A percentile compares a stretch with the other conserved stretches of the same genome.
phyloP scores from a whole-genome alignment of 1,140 invertebrate species.

The Drosophila ambigua region DNA sequence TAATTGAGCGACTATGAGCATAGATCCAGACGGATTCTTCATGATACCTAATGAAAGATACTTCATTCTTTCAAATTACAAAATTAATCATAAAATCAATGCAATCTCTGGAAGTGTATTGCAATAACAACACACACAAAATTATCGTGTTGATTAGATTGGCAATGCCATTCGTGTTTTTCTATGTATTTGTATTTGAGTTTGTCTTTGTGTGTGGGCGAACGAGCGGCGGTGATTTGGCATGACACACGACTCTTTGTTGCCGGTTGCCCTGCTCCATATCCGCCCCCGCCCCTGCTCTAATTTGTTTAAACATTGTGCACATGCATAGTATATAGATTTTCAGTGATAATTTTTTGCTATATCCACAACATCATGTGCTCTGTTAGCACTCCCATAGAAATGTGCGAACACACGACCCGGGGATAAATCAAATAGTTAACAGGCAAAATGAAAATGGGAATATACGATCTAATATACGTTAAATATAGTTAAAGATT shows the following conservation, averaged over 20 bases:
- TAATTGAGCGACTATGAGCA: no score
- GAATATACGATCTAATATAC: not conserved
- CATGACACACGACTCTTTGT: constrained; percentile 35
- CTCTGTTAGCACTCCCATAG: not conserved
- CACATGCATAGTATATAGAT: constrained; percentile 21
- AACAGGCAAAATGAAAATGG: not conserved
- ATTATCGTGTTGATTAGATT: constrained; percentile 68
- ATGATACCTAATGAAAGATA: no score
- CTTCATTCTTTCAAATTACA: no score
- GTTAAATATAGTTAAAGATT: not conserved
- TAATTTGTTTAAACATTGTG: constrained; percentile 27
- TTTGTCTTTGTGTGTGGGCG: constrained; percentile 16
- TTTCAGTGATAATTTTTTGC: constrained; percentile 38
- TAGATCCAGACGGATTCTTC: no score
- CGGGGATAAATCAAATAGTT: constrained; percentile 21
- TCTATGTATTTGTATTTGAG: constrained; percentile 27
- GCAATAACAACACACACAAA: constrained; percentile 39
- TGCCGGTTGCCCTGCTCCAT: not conserved
- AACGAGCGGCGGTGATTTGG: constrained; percentile 23
- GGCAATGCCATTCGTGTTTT: constrained; percentile 46
- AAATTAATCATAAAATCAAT: no score
- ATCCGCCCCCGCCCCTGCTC: not conserved
- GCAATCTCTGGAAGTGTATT: no score
- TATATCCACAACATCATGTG: no score
- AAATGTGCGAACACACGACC: constrained; percentile 15